phyloP scores from a whole-genome alignment of 2,113 vertebrate genomes.

The Cryptotis parvus region DNA sequence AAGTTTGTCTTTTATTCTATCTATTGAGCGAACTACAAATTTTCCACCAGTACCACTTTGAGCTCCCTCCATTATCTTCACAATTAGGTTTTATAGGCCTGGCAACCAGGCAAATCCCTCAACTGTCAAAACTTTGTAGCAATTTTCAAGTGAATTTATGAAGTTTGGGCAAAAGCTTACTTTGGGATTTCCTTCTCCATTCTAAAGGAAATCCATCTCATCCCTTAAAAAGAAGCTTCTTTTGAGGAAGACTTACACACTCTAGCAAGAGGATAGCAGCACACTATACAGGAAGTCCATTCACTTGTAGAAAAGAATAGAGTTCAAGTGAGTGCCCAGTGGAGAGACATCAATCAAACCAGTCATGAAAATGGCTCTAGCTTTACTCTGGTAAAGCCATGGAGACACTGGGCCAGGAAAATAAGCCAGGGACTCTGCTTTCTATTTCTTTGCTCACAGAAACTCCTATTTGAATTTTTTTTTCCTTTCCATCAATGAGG shows the following conservation, averaged over 20 bases:
- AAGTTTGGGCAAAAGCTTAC: not conserved
- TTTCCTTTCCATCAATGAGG: not conserved
- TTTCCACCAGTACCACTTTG: slow-evolving; percentile 8
- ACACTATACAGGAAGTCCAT: not conserved
- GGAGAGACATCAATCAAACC: not conserved
- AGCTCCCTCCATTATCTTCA: not conserved
- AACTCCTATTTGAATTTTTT: not conserved
- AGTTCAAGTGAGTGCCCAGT: not conserved
- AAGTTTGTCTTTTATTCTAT: slow-evolving; percentile 20
- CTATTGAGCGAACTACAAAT: not conserved
- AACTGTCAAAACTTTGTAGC: not conserved
- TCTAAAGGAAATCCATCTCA: not conserved
- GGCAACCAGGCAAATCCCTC: not conserved
- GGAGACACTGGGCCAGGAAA: not conserved
- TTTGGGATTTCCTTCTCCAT: not conserved
- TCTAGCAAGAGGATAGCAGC: not conserved
- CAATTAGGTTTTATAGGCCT: not conserved
- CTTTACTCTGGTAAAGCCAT: not conserved
- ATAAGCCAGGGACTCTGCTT: not conserved
- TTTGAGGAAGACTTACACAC: not conserved
- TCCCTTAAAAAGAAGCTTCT: not conserved
- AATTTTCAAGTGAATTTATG: slow-evolving; percentile 28
- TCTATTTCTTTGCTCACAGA: not conserved
- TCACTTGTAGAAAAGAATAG: not conserved
- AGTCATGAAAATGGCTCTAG: not conserved